Conservation (phyloP, 2,113 vertebrate species). For the Melanotaenia duboulayi region DNA sequence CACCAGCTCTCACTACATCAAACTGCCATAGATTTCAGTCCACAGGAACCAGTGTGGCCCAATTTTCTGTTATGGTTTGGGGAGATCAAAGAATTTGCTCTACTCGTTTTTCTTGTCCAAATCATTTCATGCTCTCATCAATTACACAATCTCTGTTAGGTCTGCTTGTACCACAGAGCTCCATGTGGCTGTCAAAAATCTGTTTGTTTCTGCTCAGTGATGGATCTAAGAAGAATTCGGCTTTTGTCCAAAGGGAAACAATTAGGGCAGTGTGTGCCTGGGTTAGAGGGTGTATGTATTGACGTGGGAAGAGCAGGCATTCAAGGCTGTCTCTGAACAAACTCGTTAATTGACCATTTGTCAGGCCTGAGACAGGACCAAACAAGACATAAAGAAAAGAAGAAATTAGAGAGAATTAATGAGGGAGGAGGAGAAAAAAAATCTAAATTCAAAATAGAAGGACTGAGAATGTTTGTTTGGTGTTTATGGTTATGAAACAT, state of each 20-base stretch:
- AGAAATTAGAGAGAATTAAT: slow-evolving; percentile 8
- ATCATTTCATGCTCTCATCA: slow-evolving; percentile 36
- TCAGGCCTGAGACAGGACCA: slow-evolving; percentile 37
- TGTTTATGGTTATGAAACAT: slow-evolving; percentile 25
- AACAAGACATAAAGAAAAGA: slow-evolving; percentile 29
- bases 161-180: slow-evolving; percentile 50
- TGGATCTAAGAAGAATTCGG: slow-evolving; percentile 53
- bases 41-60: slow-evolving; percentile 15
- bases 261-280: slow-evolving; percentile 59
- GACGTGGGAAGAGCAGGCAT: slow-evolving; percentile 46
- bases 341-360: slow-evolving; percentile 65
- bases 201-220: slow-evolving; percentile 60
- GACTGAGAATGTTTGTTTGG: slow-evolving; percentile 17
- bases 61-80: slow-evolving; percentile 39
- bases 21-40: background rate
- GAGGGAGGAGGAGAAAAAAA: slow-evolving; percentile 6
- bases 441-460: slow-evolving; percentile 13
- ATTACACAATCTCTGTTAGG: slow-evolving; percentile 46
- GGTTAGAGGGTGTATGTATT: slow-evolving; percentile 38
- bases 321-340: slow-evolving; percentile 67
- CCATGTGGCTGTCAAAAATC: slow-evolving; percentile 49
- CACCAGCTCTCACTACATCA: background rate
- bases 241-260: slow-evolving; percentile 74
- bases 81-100: slow-evolving; percentile 40
- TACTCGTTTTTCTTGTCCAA: slow-evolving; percentile 9